Percentiles rank a stretch among this genome's conserved stretches.
phyloP scores from a whole-genome alignment of 2,888 invertebrate species.

The Embidobia sp. region DNA sequence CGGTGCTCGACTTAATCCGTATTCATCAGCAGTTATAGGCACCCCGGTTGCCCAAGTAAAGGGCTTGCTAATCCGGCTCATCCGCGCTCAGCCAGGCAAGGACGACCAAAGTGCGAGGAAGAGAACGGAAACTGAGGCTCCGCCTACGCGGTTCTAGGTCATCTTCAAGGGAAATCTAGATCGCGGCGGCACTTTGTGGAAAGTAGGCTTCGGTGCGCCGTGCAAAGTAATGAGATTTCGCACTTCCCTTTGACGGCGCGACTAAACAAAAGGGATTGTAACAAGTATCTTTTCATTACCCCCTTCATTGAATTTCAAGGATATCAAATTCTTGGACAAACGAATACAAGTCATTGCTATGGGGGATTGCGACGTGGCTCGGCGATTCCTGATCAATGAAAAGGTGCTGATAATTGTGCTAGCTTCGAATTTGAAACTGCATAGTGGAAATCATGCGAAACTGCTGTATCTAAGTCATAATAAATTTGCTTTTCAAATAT shows the following conservation, averaged over 20 bases:
- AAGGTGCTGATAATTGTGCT: too few relatives aligned
- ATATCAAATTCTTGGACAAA: constrained; percentile 58
- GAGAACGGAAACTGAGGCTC: constrained; percentile 54
- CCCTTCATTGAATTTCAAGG: constrained; percentile 60
- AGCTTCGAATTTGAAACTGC: too few relatives aligned
- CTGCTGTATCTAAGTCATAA: too few relatives aligned
- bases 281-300: constrained; percentile 61
- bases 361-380: constrained; percentile 3
- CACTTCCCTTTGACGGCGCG: constrained; percentile 56
- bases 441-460: too few relatives aligned
- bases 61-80: constrained; percentile 78
- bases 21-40: constrained; percentile 79
- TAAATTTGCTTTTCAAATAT: too few relatives aligned
- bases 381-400: constrained; percentile 24
- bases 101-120: constrained; percentile 48
- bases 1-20: constrained; percentile 78
- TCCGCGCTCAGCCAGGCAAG: constrained; percentile 76
- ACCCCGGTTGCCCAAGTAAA: constrained; percentile 72
- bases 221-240: constrained; percentile 50
- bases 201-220: constrained; percentile 53
- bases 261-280: constrained; percentile 59
- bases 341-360: constrained; percentile 50
- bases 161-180: constrained; percentile 61
- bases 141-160: constrained; percentile 69
- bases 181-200: constrained; percentile 60